Evolutionary conservation across 2,797 vertebrate genomes (phyloP), one percentile per base, ranked within the genome.

Genomic region (Lateolabrax maculatus): DNA sequence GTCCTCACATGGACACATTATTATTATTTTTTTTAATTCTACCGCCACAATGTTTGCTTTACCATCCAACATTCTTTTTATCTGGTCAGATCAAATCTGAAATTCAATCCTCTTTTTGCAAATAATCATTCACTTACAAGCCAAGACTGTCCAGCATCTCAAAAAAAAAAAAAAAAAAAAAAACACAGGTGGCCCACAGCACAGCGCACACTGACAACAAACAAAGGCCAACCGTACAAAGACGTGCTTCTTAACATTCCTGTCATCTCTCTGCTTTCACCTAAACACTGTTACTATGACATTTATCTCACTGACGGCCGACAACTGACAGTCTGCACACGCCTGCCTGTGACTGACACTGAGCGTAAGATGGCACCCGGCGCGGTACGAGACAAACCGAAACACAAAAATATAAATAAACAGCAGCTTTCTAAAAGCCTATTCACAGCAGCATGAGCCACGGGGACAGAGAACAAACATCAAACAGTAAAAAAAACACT

Each of bases 391-490:
- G 80, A 84, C 73, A 15, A 77, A 80, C 49, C 16, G 2, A 79
- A 68, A 76, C 71, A 85, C 53, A 29, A 21, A 69, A 43, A 46
- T 19, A 61, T 2, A 4, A 10, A 23, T 9, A n/a, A 63, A 67
- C 46, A 80, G 70, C 71, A 78, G 80, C 71, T 84, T 86, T 84
- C 74, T 77, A 89, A 80, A 87, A 74, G 90, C 85, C 62, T 87
- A 87, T 88, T 90, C 84, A 92, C 87, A 89, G 91, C 80, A 84
- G 88, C 77, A 84, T 76, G 65, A 89, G 81, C 85, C 84, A 91
- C 80, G 1, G 83, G 52, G 85, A 92, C 86, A 79, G 49, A 88
- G 77, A 84, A 90, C 84, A 84, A 85, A 90, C 87, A 86, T 75
- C 74, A 85, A 82, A 91, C 75, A 80, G 68, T 73, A 80, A 86